Percentiles rank a stretch among this genome's conserved stretches.
Conservation (phyloP, 2,797 vertebrate genomes). For the Pyrocephalus nanus region DNA sequence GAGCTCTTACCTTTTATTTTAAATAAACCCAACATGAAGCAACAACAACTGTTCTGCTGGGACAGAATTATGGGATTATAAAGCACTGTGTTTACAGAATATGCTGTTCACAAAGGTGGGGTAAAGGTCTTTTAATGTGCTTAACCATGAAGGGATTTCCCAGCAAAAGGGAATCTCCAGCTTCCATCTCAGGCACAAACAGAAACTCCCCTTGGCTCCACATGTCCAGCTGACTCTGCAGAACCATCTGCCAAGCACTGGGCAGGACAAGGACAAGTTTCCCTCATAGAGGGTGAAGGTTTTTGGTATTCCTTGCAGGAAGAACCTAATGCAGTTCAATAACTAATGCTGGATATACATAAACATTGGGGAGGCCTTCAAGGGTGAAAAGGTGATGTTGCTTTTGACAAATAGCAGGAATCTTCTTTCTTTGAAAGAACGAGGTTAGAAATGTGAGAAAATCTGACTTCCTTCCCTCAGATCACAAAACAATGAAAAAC, state of each 20-base stretch:
- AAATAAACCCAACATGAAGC: background rate
- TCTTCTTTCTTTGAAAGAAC: background rate
- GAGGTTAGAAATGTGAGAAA: background rate
- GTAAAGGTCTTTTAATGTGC: background rate
- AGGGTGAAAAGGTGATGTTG: background rate
- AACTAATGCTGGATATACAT: background rate
- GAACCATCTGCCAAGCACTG: background rate
- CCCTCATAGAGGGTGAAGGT: background rate
- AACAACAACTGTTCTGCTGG: background rate
- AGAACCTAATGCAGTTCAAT: background rate
- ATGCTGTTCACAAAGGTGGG: background rate
- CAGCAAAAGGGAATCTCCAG: conserved; percentile 36
- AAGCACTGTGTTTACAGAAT: background rate
- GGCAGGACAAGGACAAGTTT: background rate
- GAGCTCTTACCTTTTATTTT: background rate
- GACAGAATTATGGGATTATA: background rate
- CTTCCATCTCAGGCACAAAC: background rate
- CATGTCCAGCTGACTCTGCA: background rate
- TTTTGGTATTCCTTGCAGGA: background rate
- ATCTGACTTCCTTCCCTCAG: background rate
- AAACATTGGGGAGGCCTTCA: background rate
- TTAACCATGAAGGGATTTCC: background rate
- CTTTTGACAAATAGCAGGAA: background rate
- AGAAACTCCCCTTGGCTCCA: background rate
- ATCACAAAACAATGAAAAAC: background rate